Evolutionary conservation across 2,797 vertebrate species (phyloP).

Genomic region (Lindbergichthys nudifrons): DNA sequence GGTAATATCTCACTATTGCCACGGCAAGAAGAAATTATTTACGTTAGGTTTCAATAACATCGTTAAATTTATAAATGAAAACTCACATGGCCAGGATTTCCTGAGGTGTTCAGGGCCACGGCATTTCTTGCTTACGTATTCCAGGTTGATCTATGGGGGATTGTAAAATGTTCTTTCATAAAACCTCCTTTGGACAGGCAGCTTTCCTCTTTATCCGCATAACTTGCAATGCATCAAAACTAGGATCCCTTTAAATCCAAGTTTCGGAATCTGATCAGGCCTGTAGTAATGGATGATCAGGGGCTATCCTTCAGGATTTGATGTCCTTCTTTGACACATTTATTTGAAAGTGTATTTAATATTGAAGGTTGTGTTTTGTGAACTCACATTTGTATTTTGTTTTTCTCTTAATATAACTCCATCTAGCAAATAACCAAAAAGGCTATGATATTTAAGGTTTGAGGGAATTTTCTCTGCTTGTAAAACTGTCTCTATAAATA

Average conservation of each 20-base stretch:
- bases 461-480: slow-evolving; percentile 10
- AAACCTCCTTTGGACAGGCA: slow-evolving; percentile 11
- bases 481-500: slow-evolving; percentile 38
- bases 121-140: slow-evolving; percentile 6
- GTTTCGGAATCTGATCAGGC: slow-evolving; percentile 33
- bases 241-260: slow-evolving; percentile 16
- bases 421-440: slow-evolving; percentile 17
- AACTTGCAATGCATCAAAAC: slow-evolving; percentile 23
- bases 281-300: slow-evolving; percentile 16
- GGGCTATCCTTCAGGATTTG: slow-evolving; percentile 20
- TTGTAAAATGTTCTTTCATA: slow-evolving; percentile 31
- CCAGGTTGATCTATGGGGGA: slow-evolving; percentile 2
- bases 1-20: background rate
- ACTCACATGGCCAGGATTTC: background rate
- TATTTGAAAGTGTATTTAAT: slow-evolving; percentile 37
- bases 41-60: background rate
- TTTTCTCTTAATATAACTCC: slow-evolving; percentile 31
- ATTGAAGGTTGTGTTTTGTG: slow-evolving; percentile 30
- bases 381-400: slow-evolving; percentile 17
- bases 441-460: slow-evolving; percentile 33
- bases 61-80: slow-evolving; percentile 6
- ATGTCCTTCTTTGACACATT: slow-evolving; percentile 29
- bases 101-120: background rate
- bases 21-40: background rate
- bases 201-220: slow-evolving; percentile 15